Evolutionary conservation across 2,113 vertebrate species (phyloP).

Genomic region (Melanostigma gelatinosum): DNA sequence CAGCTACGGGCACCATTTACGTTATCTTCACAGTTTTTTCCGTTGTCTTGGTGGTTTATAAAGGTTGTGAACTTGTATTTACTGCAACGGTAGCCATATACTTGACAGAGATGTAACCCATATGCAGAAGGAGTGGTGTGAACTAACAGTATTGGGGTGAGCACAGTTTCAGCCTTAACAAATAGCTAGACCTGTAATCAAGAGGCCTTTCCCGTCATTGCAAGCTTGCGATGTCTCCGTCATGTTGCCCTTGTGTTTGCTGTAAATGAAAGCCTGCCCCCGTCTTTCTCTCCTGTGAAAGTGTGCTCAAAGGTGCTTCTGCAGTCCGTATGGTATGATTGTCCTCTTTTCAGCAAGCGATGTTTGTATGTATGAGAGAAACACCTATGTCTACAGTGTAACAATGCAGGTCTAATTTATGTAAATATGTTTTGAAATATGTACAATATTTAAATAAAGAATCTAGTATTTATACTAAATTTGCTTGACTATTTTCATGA

Average conservation of each 20-base stretch:
- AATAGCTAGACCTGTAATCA: slow-evolving; percentile 67
- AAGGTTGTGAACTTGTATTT: slow-evolving; percentile 27
- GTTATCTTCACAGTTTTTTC: slow-evolving; percentile 27
- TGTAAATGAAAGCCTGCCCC: slow-evolving; percentile 51
- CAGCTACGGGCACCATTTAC: slow-evolving; percentile 11
- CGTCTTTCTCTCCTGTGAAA: slow-evolving; percentile 42
- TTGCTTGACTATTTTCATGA: slow-evolving; percentile 13
- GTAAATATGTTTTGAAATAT: slow-evolving; percentile 85
- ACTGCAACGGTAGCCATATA: slow-evolving; percentile 16
- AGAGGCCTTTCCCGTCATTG: slow-evolving; percentile 75
- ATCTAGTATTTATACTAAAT: slow-evolving; percentile 84
- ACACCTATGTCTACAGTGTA: slow-evolving; percentile 74
- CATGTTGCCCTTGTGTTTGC: slow-evolving; percentile 46
- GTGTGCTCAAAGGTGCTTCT: slow-evolving; percentile 78
- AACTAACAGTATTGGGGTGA: slow-evolving; percentile 41
- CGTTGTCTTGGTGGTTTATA: slow-evolving; percentile 6
- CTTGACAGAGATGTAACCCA: slow-evolving; percentile 21
- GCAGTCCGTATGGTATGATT: slow-evolving; percentile 72
- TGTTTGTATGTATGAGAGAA: slow-evolving; percentile 72
- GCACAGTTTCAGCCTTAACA: slow-evolving; percentile 79
- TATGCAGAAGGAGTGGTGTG: slow-evolving; percentile 33
- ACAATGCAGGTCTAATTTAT: slow-evolving; percentile 82
- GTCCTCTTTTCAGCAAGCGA: slow-evolving; percentile 64
- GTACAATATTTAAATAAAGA: slow-evolving; percentile 87
- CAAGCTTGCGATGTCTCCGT: slow-evolving; percentile 59